A percentile compares a stretch with the other conserved stretches of the same genome.
These are phyloP conservation scores for Paralichthys olivaceus DNA, from an alignment of 2,113 vertebrate species.

Conservation along the genomic window DNA sequence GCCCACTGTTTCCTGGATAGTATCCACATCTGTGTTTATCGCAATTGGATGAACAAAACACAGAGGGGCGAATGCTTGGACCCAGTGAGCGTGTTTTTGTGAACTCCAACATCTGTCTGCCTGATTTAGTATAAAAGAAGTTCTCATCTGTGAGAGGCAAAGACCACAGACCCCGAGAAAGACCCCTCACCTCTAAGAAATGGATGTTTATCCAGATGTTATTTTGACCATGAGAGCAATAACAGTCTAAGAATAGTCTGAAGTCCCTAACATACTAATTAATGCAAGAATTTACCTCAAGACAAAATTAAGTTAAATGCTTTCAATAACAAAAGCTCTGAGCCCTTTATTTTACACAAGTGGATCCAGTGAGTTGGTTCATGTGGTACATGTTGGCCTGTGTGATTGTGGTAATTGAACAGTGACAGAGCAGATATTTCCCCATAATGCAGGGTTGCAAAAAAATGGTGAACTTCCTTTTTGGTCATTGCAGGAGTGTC, in stretches of 20 bases:
- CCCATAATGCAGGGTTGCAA: too few species aligned
- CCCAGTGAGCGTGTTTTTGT: constrained; percentile 47
- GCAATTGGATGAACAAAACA: constrained; percentile 23
- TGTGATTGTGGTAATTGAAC: too few species aligned
- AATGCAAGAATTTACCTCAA: background rate
- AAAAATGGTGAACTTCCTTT: too few species aligned
- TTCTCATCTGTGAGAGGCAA: constrained; percentile 35
- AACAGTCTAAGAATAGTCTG: constrained; percentile 30
- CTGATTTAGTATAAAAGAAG: constrained; percentile 29
- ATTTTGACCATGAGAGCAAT: constrained; percentile 31
- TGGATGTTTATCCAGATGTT: constrained; percentile 70
- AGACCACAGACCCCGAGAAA: constrained; percentile 43
- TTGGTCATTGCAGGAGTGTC: too few species aligned
- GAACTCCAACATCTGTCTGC: constrained; percentile 57
- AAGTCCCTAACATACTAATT: constrained; percentile 1
- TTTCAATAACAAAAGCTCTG: background rate
- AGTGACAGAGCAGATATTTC: too few species aligned
- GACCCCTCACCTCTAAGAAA: constrained; percentile 50
- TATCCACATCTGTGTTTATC: constrained; percentile 63
- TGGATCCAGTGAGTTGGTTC: background rate
- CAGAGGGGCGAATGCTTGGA: constrained; percentile 11
- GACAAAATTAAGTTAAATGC: background rate
- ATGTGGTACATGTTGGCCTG: background rate
- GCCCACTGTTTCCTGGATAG: constrained; percentile 15
- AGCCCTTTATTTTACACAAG: background rate